Evolutionary conservation across 2,797 vertebrate species (phyloP), one percentile per base, ranked within the genome.

Genomic region (Cuculus canorus): DNA sequence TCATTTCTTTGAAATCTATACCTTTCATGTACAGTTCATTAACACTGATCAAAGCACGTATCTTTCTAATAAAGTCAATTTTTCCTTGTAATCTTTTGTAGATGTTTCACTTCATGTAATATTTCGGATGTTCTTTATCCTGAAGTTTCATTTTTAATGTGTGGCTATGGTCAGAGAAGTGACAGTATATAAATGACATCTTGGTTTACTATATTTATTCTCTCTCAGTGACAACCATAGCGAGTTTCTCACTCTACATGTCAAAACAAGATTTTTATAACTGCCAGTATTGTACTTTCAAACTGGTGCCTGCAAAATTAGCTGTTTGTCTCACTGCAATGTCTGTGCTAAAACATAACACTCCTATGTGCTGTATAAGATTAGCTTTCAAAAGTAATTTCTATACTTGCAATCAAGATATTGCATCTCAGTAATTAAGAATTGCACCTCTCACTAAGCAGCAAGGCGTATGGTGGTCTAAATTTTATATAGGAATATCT

Each of bases 21-120:
- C 52, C 80, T 96, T 98, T 97, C 92, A 95, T 90, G 77, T 88
- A 43, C 41, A 92, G 70, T 86, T 96, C 78, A 86, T 97, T 96
- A 96, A 73, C 79, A 65, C 66, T 94, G 84, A 96, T 95, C 90
- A 97, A 96, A 96, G 91, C 69, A 92, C 24, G 3, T 60, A 53
- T 86, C 85, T 86, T 95, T 59, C 82, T 91, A 93, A 95, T 93
- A 95, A 94, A 90, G 86, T 90, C 77, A 80, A 17, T 68, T 95
- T 95, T 95, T 94, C 80, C 81, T 65, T 91, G 86, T 88, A 95
- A 82, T 88, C n/a, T 95, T 84, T 93, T 92, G 80, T 95, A 95
- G 86, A 92, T 69, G 63, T 82, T 95, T 90, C 72, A 66, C 10
- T 82, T 82, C 37, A 22, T 57, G 33, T 70, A 81, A 27, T 82